phyloP scores from a whole-genome alignment of 2,113 vertebrate species.

The Rhinopithecus roxellana region DNA sequence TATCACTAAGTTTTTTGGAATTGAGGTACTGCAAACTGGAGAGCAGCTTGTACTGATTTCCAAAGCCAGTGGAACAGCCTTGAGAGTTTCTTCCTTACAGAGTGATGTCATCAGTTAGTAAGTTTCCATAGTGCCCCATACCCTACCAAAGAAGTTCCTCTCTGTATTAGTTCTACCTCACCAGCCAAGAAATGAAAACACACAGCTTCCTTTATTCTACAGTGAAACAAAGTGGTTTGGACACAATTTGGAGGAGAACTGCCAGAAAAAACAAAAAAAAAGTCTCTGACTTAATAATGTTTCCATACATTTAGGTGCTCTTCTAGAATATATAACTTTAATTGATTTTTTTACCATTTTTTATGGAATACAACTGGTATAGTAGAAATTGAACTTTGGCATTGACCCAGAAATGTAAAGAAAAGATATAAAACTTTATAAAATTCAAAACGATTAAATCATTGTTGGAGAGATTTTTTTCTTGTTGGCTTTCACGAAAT shows the following conservation, averaged over 20 bases:
- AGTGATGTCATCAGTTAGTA: slow-evolving; percentile 41
- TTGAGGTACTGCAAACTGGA: not conserved
- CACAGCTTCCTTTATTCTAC: slow-evolving; percentile 68
- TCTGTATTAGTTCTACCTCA: slow-evolving; percentile 64
- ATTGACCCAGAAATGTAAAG: slow-evolving; percentile 47
- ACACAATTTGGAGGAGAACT: slow-evolving; percentile 58
- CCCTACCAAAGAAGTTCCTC: slow-evolving; percentile 60
- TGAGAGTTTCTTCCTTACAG: not conserved
- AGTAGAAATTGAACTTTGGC: slow-evolving; percentile 66
- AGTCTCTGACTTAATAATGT: slow-evolving; percentile 69
- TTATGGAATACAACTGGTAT: slow-evolving; percentile 35
- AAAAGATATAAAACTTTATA: slow-evolving; percentile 48
- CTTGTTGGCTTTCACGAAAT: not conserved
- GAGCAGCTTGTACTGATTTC: slow-evolving; percentile 53
- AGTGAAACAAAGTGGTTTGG: slow-evolving; percentile 74
- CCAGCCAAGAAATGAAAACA: slow-evolving; percentile 73
- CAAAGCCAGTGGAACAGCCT: not conserved
- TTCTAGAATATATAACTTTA: slow-evolving; percentile 74
- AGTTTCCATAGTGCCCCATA: not conserved
- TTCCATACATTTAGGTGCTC: slow-evolving; percentile 71
- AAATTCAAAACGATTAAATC: slow-evolving; percentile 60
- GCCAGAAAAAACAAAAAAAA: slow-evolving; percentile 74
- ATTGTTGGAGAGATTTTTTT: slow-evolving; percentile 3
- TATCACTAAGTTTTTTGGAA: slow-evolving; percentile 28
- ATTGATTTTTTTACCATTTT: slow-evolving; percentile 71